These are phyloP conservation scores for Mythimna albipuncta DNA, from an alignment of 2,888 invertebrate genomes.

Conservation along the genomic window DNA sequence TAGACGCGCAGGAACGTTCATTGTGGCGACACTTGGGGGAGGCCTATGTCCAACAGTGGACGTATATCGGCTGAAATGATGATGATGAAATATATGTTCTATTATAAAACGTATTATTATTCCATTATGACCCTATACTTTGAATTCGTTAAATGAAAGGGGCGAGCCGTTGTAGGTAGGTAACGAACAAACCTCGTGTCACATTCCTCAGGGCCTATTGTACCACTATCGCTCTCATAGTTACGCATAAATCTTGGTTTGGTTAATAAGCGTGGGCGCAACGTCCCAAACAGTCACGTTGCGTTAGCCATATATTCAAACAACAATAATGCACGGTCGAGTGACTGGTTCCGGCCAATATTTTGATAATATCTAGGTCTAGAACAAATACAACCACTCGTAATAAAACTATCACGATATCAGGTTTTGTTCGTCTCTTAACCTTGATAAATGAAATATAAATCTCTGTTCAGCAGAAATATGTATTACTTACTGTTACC, in stretches of 20 bases:
- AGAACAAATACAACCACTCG: conserved; percentile 26
- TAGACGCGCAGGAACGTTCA: too few relatives aligned
- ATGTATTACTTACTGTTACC: too few relatives aligned
- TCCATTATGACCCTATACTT: conserved; percentile 26
- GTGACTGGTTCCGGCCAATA: conserved; percentile 40
- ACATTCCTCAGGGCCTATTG: conserved; percentile 87
- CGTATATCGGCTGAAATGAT: too few relatives aligned
- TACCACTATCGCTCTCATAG: conserved; percentile 82
- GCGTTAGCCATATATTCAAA: conserved; percentile 76
- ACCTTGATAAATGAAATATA: conserved; percentile 42
- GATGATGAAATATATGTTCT: not conserved
- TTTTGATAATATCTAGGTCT: conserved; percentile 33
- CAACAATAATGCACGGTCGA: conserved; percentile 55
- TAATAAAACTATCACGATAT: conserved; percentile 39
- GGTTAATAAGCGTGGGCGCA: conserved; percentile 88
- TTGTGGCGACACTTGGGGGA: too few relatives aligned
- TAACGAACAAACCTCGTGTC: conserved; percentile 77
- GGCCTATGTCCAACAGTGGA: too few relatives aligned
- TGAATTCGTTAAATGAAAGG: conserved; percentile 64
- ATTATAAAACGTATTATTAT: conserved; percentile 15
- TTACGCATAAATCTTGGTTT: conserved; percentile 87
- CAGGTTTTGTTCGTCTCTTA: conserved; percentile 37
- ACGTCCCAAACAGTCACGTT: conserved; percentile 80
- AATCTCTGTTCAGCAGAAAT: too few relatives aligned
- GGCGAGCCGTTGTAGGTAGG: conserved; percentile 63